These are phyloP conservation scores for Mamestra configurata DNA, from an alignment of 1,140 invertebrate genomes.

Conservation along the genomic window DNA sequence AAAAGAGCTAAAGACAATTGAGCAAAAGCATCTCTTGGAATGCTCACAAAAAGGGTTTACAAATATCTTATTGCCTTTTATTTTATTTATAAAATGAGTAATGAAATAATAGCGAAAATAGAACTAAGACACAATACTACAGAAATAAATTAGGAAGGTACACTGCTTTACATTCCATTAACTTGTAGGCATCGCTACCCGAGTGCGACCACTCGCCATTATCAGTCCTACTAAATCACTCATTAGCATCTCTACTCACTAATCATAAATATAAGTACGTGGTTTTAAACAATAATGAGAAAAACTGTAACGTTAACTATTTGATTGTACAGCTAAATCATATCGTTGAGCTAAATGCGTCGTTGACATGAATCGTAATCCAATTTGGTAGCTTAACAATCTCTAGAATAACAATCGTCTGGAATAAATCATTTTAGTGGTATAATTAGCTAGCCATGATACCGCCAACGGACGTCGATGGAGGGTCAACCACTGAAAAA, in stretches of 20 bases:
- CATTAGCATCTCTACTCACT: neutral
- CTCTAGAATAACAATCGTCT: conserved; percentile 61
- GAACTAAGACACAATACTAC: too few relatives aligned
- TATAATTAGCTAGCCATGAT: conserved; percentile 70
- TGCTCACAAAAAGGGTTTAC: neutral
- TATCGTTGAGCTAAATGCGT: conserved; percentile 58
- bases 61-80: conserved; percentile 4
- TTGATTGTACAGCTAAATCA: conserved; percentile 38
- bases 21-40: conserved; percentile 29
- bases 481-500: conserved; percentile 83
- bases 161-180: neutral
- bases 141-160: too few relatives aligned
- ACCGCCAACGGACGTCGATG: conserved; percentile 72
- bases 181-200: too few relatives aligned
- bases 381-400: conserved; percentile 61
- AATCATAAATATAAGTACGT: conserved; percentile 4
- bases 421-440: conserved; percentile 75
- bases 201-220: too few relatives aligned
- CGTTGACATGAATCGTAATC: conserved; percentile 67
- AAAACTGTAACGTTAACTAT: conserved; percentile 19
- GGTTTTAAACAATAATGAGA: conserved; percentile 39
- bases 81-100: neutral
- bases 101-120: neutral
- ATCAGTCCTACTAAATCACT: too few relatives aligned
- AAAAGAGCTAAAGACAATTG: conserved; percentile 54